These are phyloP conservation scores for Stratiomys singularior DNA, from an alignment of 2,888 invertebrate genomes.

Conservation along the genomic window DNA sequence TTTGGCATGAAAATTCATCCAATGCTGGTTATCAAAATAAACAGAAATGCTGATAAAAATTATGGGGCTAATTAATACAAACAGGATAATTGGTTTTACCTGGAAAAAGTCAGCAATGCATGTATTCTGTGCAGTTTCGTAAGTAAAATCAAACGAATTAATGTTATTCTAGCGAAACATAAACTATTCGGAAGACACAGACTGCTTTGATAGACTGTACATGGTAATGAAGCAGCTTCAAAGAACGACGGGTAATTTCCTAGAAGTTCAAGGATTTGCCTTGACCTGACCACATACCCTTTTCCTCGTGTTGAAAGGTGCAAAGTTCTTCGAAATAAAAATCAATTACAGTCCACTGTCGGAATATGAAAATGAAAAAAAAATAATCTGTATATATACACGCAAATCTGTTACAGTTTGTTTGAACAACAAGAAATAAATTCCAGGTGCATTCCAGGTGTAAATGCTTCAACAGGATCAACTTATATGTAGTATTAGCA, in stretches of 20 bases:
- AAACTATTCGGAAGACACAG: too few species aligned
- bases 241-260: background rate
- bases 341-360: background rate
- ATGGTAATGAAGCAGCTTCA: background rate
- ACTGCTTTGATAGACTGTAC: too few species aligned
- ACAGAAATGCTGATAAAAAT: too few species aligned
- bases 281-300: background rate
- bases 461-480: too few species aligned
- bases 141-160: background rate
- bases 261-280: constrained; percentile 31
- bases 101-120: background rate
- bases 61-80: background rate
- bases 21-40: too few species aligned
- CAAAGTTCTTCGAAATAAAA: constrained; percentile 10
- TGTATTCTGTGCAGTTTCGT: background rate
- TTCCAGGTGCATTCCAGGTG: too few species aligned
- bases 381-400: too few species aligned
- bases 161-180: too few species aligned
- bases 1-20: too few species aligned
- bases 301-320: background rate
- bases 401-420: too few species aligned
- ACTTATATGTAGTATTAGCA: too few species aligned
- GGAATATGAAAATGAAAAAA: background rate
- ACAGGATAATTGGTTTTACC: background rate
- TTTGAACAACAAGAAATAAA: too few species aligned